Conservation (phyloP, 2,888 invertebrate genomes). For the Rhimphoctona megacephalus region DNA sequence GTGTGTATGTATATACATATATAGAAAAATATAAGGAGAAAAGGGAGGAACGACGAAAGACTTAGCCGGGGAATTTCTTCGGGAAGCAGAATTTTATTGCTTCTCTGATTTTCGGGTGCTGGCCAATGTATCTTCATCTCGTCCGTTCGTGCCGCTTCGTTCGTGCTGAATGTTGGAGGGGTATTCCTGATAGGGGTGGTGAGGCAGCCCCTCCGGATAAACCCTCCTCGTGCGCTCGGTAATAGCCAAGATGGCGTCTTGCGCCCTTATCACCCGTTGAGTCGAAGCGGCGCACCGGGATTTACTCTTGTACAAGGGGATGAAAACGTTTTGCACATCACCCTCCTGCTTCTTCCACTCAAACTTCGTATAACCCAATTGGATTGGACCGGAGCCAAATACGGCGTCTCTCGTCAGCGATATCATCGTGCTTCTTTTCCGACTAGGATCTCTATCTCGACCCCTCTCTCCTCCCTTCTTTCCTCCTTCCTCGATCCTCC, state of each 20-base stretch:
- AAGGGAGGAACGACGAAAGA: conserved; percentile 13
- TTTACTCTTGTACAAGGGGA: conserved; percentile 48
- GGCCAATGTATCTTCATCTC: conserved; percentile 70
- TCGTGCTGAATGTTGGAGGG: conserved; percentile 13
- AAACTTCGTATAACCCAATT: conserved; percentile 74
- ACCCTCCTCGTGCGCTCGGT: conserved; percentile 74
- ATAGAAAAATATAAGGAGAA: background rate
- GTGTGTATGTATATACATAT: background rate
- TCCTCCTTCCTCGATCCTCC: background rate
- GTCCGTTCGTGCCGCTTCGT: conserved; percentile 56
- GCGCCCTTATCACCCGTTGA: conserved; percentile 78
- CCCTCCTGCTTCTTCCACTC: conserved; percentile 7
- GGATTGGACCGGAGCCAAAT: conserved; percentile 82
- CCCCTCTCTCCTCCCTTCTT: background rate
- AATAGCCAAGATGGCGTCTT: conserved; percentile 79
- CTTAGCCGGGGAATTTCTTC: conserved; percentile 56
- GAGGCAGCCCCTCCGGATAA: conserved; percentile 45
- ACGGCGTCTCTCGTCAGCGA: conserved; percentile 83
- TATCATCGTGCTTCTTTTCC: conserved; percentile 79
- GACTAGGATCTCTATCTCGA: conserved; percentile 16
- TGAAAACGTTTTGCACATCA: conserved; percentile 57
- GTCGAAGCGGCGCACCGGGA: conserved; percentile 56
- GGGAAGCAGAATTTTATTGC: conserved; percentile 68
- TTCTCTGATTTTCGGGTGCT: conserved; percentile 49
- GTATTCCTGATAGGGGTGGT: conserved; percentile 3